phyloP scores from a whole-genome alignment of 2,797 vertebrate species.

The Otus scops region DNA sequence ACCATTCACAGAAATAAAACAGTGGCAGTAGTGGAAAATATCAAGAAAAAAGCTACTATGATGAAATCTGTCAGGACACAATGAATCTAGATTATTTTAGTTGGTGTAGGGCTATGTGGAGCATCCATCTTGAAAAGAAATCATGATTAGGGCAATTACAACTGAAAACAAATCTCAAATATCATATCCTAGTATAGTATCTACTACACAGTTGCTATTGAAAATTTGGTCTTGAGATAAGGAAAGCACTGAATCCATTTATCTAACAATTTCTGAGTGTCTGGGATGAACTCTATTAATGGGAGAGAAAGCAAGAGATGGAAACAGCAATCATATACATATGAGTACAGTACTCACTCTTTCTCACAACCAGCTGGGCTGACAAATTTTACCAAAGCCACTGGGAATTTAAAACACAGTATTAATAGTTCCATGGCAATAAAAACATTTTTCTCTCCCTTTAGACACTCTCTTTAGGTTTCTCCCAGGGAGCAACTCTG shows the following conservation, averaged over 20 bases:
- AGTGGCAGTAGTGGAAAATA: not conserved
- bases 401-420: not conserved
- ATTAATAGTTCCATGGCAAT: not conserved
- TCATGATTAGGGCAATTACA: not conserved
- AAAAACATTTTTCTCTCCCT: not conserved
- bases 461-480: not conserved
- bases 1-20: not conserved
- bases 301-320: not conserved
- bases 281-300: not conserved
- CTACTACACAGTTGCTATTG: not conserved
- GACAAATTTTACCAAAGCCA: not conserved
- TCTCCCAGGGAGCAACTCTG: not conserved
- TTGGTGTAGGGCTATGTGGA: not conserved
- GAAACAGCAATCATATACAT: not conserved
- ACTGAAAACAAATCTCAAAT: not conserved
- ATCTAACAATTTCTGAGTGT: not conserved
- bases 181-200: not conserved
- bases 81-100: not conserved
- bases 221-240: conserved; percentile 9
- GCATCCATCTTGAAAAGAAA: not conserved
- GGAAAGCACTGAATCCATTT: not conserved
- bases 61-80: not conserved
- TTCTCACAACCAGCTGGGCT: not conserved
- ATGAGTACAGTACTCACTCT: not conserved
- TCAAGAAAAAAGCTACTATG: not conserved